Percentiles rank a stretch among this genome's conserved stretches.
Conservation (phyloP, 2,113 vertebrate species). For the Ailurus styani region DNA sequence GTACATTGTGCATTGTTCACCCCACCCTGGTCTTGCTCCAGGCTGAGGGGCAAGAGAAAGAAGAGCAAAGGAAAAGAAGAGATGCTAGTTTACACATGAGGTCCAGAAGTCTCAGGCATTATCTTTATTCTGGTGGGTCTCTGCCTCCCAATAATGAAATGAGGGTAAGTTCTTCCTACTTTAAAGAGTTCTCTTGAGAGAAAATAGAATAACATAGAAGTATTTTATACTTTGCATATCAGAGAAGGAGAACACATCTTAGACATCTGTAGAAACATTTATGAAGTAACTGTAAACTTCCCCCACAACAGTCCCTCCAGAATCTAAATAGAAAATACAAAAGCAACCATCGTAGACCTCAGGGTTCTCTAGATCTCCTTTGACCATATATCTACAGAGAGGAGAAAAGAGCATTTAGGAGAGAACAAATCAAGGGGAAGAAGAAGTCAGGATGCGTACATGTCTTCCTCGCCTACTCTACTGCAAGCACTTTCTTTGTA, state of each 20-base stretch:
- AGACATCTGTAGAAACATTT: neutral
- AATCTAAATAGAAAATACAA: neutral
- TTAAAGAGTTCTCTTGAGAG: neutral
- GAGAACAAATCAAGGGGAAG: neutral
- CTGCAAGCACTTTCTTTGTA: neutral
- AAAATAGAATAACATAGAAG: neutral
- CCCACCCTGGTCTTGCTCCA: neutral
- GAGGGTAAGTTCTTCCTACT: neutral
- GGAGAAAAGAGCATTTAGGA: neutral
- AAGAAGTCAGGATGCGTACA: neutral
- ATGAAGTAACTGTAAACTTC: neutral
- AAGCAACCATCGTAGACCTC: neutral
- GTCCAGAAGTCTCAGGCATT: neutral
- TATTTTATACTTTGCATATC: constrained; percentile 3
- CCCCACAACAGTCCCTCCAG: no score
- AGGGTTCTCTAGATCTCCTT: neutral
- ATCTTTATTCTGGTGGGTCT: neutral
- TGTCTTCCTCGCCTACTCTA: neutral
- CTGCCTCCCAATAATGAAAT: neutral
- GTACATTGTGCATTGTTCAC: neutral
- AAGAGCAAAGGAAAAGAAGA: neutral
- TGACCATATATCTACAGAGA: neutral
- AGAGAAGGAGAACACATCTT: neutral
- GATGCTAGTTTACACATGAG: neutral
- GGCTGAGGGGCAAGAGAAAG: neutral